Conservation (phyloP, 2,797 vertebrate species). For the Tiaroga cobitis region DNA sequence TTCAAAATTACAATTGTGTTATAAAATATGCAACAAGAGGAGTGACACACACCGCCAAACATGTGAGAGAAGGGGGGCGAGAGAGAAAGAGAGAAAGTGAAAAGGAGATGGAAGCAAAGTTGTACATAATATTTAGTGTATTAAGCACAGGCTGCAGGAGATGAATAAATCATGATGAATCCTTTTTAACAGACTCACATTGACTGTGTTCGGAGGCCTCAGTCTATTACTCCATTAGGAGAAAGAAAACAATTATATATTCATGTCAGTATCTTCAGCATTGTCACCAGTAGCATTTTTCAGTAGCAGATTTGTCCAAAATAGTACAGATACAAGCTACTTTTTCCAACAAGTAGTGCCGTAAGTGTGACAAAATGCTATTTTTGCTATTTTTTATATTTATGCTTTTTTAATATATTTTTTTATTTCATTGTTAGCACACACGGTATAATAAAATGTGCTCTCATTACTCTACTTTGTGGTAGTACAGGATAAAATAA, state of each 20-base stretch:
- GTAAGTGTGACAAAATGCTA: not conserved
- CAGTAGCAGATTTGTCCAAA: not conserved
- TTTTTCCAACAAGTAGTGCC: not conserved
- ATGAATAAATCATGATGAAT: slow-evolving; percentile 37
- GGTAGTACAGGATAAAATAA: not conserved
- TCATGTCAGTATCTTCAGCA: not conserved
- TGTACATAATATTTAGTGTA: slow-evolving; percentile 25
- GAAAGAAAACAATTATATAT: not conserved
- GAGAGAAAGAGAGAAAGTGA: not conserved
- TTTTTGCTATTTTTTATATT: too few relatives aligned
- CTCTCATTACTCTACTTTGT: too few relatives aligned
- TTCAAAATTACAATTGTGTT: slow-evolving; percentile 62
- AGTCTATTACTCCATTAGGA: not conserved
- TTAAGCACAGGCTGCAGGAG: slow-evolving; percentile 20
- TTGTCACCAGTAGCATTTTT: not conserved
- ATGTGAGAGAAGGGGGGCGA: not conserved
- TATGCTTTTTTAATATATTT: too few relatives aligned
- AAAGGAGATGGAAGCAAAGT: slow-evolving; percentile 8
- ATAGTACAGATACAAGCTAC: not conserved
- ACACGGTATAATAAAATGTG: not conserved
- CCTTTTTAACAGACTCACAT: not conserved
- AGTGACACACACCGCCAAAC: slow-evolving; percentile 2
- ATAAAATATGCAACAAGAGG: slow-evolving; percentile 59
- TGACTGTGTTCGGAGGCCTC: not conserved
- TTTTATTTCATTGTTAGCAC: not conserved